Percentiles rank a stretch among this genome's conserved stretches.
Conservation (phyloP, 1,140 invertebrate genomes). For the Ostrea edulis region DNA sequence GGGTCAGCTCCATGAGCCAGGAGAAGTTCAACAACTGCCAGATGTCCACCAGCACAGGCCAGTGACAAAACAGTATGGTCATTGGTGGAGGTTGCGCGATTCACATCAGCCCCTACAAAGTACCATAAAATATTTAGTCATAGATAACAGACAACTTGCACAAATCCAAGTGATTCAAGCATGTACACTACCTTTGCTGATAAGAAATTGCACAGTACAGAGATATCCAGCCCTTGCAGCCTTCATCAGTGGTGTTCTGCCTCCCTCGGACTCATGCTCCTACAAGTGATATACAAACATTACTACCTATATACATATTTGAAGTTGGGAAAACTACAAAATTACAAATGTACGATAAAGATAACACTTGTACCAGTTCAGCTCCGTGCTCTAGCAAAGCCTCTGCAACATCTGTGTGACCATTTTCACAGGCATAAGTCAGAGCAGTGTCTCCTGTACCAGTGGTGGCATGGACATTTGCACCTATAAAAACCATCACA, state of each 20-base stretch:
- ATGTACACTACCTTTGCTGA: constrained; percentile 75
- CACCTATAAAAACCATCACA: constrained; percentile 75
- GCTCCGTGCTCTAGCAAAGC: constrained; percentile 78
- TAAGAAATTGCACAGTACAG: constrained; percentile 80
- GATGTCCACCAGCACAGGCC: constrained; percentile 91
- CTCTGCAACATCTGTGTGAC: constrained; percentile 79
- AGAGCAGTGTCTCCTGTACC: constrained; percentile 86
- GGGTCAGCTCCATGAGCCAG: constrained; percentile 95
- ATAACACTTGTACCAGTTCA: constrained; percentile 74
- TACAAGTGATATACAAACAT: constrained; percentile 52
- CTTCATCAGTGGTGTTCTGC: constrained; percentile 81
- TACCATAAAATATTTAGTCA: neutral
- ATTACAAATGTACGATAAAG: neutral
- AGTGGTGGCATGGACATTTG: constrained; percentile 95
- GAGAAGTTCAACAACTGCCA: constrained; percentile 94
- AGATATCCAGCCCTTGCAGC: constrained; percentile 80
- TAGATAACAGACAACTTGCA: neutral
- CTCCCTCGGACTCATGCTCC: constrained; percentile 80
- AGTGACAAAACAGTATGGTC: constrained; percentile 81
- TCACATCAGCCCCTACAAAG: constrained; percentile 79
- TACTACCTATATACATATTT: neutral
- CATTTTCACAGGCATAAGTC: constrained; percentile 80
- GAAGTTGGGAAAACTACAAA: too few species aligned
- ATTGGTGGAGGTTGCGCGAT: constrained; percentile 78
- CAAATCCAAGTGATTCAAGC: neutral